These are phyloP conservation scores for Eidolon helvum DNA, from an alignment of 2,113 vertebrate genomes.

Conservation along the genomic window DNA sequence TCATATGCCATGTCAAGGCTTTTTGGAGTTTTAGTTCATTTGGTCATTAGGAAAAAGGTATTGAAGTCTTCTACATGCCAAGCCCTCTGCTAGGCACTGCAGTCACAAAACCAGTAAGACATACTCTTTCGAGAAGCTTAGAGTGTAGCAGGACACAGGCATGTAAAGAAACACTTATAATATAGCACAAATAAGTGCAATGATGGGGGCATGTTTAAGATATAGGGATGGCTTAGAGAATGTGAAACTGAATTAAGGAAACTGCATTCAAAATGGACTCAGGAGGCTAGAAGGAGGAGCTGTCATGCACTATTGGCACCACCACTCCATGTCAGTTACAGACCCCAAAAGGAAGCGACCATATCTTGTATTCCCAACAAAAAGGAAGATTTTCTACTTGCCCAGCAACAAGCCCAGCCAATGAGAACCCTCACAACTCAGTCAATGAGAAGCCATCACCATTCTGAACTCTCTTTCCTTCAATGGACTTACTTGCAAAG, in stretches of 20 bases:
- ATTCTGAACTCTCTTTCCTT: background rate
- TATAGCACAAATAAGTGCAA: background rate
- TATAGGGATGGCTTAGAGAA: background rate
- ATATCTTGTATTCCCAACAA: background rate
- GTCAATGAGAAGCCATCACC: background rate
- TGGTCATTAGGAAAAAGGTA: conserved; percentile 19
- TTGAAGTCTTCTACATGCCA: background rate
- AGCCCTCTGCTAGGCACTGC: background rate
- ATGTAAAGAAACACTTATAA: background rate
- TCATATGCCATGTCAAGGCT: background rate
- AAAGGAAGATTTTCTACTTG: background rate
- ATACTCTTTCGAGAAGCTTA: background rate
- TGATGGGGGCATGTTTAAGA: background rate
- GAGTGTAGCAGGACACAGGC: background rate
- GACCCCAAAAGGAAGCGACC: background rate
- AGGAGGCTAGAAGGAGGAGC: background rate
- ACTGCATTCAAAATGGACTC: background rate
- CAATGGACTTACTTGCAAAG: background rate
- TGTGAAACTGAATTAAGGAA: background rate
- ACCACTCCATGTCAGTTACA: background rate
- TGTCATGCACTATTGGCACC: background rate
- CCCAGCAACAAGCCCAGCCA: background rate
- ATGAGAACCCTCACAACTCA: background rate
- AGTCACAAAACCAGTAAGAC: background rate
- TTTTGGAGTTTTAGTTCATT: conserved; percentile 32